phyloP scores from a whole-genome alignment of 2,113 vertebrate species.

The Lepus europaeus region DNA sequence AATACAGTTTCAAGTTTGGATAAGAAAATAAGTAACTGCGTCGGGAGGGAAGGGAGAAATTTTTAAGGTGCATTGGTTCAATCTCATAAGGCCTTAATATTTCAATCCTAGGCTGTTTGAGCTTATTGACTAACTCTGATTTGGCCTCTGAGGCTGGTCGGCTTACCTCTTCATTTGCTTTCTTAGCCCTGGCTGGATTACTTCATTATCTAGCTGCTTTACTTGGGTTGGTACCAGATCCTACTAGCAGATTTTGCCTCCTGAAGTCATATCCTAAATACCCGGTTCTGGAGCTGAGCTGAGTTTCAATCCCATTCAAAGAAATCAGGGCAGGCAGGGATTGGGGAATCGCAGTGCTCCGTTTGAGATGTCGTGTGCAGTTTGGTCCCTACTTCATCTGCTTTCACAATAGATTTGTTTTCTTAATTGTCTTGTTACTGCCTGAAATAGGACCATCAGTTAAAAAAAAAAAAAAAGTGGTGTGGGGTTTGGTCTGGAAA shows the following conservation, averaged over 20 bases:
- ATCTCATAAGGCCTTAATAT: neutral
- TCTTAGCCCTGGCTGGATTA: neutral
- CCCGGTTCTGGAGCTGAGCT: neutral
- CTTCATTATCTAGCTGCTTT: neutral
- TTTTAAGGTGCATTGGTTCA: neutral
- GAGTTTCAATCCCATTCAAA: neutral
- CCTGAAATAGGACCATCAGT: conserved; percentile 63
- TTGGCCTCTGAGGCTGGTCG: neutral
- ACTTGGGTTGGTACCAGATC: neutral
- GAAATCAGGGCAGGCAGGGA: too few relatives aligned
- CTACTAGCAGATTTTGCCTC: neutral
- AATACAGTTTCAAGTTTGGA: neutral
- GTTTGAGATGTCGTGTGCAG: neutral
- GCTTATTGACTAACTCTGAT: neutral
- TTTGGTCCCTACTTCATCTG: conserved; percentile 17
- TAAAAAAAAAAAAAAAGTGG: conserved; percentile 48
- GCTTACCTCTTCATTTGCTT: neutral
- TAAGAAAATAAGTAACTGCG: neutral
- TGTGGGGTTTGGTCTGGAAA: conserved; percentile 48
- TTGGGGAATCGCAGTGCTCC: neutral
- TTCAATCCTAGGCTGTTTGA: neutral
- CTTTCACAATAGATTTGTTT: conserved; percentile 62
- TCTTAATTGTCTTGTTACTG: conserved; percentile 66
- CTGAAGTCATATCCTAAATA: neutral
- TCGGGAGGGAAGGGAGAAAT: neutral